phyloP scores from a whole-genome alignment of 1,140 invertebrate species.

The Pogonomyrmex californicus region DNA sequence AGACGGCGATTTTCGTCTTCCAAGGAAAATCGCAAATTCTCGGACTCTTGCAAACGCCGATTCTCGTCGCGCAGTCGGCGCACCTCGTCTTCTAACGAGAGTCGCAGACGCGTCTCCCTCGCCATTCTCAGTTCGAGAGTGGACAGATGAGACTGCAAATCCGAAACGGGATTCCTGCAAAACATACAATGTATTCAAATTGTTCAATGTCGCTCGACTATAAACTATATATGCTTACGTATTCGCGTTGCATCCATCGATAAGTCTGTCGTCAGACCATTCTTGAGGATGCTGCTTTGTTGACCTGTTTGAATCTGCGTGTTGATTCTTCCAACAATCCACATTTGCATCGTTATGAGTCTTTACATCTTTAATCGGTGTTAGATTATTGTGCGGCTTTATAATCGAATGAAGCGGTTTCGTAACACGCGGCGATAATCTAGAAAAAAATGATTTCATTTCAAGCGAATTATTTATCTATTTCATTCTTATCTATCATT shows the following conservation, averaged over 20 bases:
- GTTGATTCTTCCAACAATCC: slow-evolving; percentile 81
- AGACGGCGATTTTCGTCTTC: slow-evolving; percentile 94
- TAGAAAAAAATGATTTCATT: slow-evolving; percentile 66
- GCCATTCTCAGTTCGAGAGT: slow-evolving; percentile 89
- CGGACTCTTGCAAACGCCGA: slow-evolving; percentile 92
- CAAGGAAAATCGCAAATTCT: slow-evolving; percentile 90
- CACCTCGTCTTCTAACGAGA: slow-evolving; percentile 91
- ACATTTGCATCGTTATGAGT: slow-evolving; percentile 78
- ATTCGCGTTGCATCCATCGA: slow-evolving; percentile 77
- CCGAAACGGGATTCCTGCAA: slow-evolving; percentile 85
- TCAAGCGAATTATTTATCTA: neutral
- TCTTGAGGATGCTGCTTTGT: slow-evolving; percentile 81
- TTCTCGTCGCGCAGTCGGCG: slow-evolving; percentile 94
- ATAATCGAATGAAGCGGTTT: slow-evolving; percentile 83
- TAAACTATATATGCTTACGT: slow-evolving; percentile 75
- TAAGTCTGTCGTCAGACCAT: slow-evolving; percentile 81
- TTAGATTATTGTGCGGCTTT: slow-evolving; percentile 77
- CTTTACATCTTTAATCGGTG: slow-evolving; percentile 80
- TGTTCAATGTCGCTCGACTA: neutral
- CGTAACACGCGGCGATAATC: slow-evolving; percentile 87
- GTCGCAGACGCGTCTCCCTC: slow-evolving; percentile 89
- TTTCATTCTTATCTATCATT: neutral
- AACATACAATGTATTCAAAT: slow-evolving; percentile 42
- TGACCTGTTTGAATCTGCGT: slow-evolving; percentile 78
- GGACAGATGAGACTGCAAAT: slow-evolving; percentile 89